Conservation (phyloP, 2,113 vertebrate species). For the Hyla sarda region DNA sequence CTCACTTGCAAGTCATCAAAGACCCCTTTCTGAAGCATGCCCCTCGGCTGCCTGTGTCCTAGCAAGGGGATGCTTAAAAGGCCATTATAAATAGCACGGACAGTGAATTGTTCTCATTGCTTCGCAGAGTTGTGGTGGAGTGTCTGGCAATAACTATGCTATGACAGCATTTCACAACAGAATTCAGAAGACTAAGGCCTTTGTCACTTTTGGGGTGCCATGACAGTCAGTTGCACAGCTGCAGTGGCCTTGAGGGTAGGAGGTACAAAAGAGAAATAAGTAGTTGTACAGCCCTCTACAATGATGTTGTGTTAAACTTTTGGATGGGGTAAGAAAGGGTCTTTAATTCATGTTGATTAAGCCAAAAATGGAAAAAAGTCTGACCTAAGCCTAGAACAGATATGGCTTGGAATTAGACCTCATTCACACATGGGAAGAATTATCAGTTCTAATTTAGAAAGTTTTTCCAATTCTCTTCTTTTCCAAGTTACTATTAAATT, state of each 20-base stretch:
- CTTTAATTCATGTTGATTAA: not conserved
- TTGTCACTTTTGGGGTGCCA: constrained; percentile 52
- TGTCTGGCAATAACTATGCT: constrained; percentile 55
- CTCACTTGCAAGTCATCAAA: constrained; percentile 39
- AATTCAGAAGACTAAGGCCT: constrained; percentile 45
- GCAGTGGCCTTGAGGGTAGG: constrained; percentile 30
- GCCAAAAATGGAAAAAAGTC: not conserved
- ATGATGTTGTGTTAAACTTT: constrained; percentile 37
- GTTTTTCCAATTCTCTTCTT: no score
- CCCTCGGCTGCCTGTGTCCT: constrained; percentile 35
- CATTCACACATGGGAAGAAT: no score
- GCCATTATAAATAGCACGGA: constrained; percentile 49
- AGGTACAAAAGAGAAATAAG: constrained; percentile 32
- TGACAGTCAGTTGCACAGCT: constrained; percentile 43
- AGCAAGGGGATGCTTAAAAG: constrained; percentile 38
- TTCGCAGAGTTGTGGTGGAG: constrained; percentile 30
- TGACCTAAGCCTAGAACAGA: not conserved
- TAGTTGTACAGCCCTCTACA: constrained; percentile 18
- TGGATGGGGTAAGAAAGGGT: constrained; percentile 1
- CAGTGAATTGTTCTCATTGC: constrained; percentile 50
- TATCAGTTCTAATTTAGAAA: no score
- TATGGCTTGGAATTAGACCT: no score
- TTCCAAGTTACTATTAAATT: no score
- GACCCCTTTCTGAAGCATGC: constrained; percentile 39
- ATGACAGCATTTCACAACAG: constrained; percentile 49